Evolutionary conservation across 2,797 vertebrate genomes (phyloP).

Genomic region (Paramormyrops hopkinsi): DNA sequence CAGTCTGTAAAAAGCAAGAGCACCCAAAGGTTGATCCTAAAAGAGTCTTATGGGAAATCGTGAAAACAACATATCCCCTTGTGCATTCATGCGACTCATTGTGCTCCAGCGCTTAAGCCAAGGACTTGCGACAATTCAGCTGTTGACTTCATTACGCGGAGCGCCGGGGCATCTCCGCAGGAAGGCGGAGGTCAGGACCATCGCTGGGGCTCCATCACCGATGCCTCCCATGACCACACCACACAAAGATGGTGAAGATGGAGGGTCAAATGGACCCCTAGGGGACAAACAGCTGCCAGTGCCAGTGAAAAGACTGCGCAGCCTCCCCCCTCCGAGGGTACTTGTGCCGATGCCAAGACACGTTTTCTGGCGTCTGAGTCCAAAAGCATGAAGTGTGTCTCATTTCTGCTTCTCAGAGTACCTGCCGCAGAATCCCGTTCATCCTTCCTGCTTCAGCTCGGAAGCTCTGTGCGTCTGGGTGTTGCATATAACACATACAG

Average conservation of each 20-base stretch:
- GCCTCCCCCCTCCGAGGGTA: constrained; percentile 34
- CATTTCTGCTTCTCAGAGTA: constrained; percentile 9
- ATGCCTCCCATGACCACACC: constrained; percentile 48
- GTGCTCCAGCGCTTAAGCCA: neutral
- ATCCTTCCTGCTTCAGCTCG: neutral
- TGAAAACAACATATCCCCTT: neutral
- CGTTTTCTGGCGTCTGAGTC: constrained; percentile 45
- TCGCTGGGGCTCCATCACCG: constrained; percentile 45
- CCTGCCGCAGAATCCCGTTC: neutral
- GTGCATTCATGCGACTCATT: neutral
- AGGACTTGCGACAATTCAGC: neutral
- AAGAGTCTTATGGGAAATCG: neutral
- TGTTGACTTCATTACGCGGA: neutral
- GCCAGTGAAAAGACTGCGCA: constrained; percentile 53
- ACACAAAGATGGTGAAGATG: constrained; percentile 56
- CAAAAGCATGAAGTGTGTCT: constrained; percentile 57
- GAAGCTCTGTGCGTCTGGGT: neutral
- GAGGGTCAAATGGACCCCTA: constrained; percentile 50
- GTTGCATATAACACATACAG: neutral
- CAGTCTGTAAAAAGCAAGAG: neutral
- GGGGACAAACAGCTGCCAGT: constrained; percentile 35
- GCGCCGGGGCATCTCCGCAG: neutral
- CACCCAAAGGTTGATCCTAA: neutral
- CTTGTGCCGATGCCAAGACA: constrained; percentile 22
- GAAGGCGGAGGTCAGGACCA: constrained; percentile 51